phyloP scores from a whole-genome alignment of 2,113 vertebrate genomes.

The Andinoacara biseriatus region DNA sequence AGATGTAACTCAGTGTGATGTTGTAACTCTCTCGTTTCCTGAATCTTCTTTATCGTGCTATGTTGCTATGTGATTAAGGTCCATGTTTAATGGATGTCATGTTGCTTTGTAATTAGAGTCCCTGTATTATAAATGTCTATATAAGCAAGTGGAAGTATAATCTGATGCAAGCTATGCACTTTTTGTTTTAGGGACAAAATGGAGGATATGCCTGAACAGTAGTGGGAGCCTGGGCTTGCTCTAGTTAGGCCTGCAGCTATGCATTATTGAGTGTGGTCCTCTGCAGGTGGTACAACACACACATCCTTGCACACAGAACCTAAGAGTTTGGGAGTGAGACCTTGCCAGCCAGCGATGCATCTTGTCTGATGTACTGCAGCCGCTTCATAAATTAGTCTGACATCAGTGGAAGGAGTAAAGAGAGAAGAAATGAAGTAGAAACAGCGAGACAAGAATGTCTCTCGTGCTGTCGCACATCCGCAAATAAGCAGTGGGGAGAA shows the following conservation, averaged over 20 bases:
- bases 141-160: background rate
- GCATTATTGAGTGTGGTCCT: conserved; percentile 63
- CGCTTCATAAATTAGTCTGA: conserved; percentile 49
- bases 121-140: conserved; percentile 53
- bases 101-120: conserved; percentile 35
- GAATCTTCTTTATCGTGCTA: background rate
- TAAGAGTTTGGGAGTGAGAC: background rate
- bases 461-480: background rate
- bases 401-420: conserved; percentile 30
- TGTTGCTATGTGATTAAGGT: conserved; percentile 41
- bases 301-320: conserved; percentile 4
- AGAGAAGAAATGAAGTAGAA: background rate
- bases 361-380: conserved; percentile 22
- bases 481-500: background rate
- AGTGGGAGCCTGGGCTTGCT: background rate
- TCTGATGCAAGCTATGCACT: background rate
- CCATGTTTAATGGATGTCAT: conserved; percentile 52
- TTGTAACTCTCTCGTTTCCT: conserved; percentile 13
- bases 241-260: conserved; percentile 38
- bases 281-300: conserved; percentile 38
- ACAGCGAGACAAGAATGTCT: background rate
- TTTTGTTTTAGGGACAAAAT: conserved; percentile 50
- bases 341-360: conserved; percentile 22
- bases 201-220: conserved; percentile 5
- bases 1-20: conserved; percentile 6